A percentile compares a stretch with the other conserved stretches of the same genome.
These are phyloP conservation scores for Macrosteles quadrilineatus DNA, from an alignment of 1,140 invertebrate species.

Conservation along the genomic window DNA sequence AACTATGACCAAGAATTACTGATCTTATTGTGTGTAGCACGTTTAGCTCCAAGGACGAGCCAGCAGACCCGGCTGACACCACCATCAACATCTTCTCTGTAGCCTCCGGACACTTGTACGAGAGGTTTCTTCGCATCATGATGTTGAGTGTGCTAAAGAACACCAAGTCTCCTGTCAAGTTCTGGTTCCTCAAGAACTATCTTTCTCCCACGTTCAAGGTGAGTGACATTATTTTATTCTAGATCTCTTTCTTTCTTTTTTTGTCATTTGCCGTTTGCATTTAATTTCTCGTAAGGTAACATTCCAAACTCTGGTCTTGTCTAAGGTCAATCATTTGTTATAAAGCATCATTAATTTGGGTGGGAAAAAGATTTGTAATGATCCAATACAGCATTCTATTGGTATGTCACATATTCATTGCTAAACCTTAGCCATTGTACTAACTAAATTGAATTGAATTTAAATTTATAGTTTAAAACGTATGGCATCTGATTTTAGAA, in stretches of 20 bases:
- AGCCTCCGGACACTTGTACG: constrained; percentile 98
- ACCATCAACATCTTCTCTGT: constrained; percentile 98
- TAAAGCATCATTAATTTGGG: no score
- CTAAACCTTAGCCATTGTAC: no score
- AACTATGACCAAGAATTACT: no score
- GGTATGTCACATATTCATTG: no score
- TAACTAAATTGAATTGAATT: no score
- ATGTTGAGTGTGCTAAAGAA: constrained; percentile 96
- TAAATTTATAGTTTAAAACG: no score
- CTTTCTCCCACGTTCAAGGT: constrained; percentile 95
- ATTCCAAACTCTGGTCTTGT: constrained; percentile 12
- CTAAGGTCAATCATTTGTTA: no score
- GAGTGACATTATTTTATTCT: constrained; percentile 38
- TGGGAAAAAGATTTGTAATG: no score
- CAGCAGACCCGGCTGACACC: constrained; percentile 72
- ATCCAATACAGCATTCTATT: no score
- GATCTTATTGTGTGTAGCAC: constrained; percentile 53
- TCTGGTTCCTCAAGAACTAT: constrained; percentile 99
- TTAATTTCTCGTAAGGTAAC: neutral
- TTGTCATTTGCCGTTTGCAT: neutral
- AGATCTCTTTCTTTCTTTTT: constrained; percentile 6
- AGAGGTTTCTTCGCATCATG: constrained; percentile 96
- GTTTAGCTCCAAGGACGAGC: constrained; percentile 61
- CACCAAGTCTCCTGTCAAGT: constrained; percentile 97
- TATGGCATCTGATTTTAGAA: no score